Evolutionary conservation across 1,140 invertebrate species (phyloP), one percentile per base, ranked within the genome.

Genomic region (Drosophila erecta): DNA sequence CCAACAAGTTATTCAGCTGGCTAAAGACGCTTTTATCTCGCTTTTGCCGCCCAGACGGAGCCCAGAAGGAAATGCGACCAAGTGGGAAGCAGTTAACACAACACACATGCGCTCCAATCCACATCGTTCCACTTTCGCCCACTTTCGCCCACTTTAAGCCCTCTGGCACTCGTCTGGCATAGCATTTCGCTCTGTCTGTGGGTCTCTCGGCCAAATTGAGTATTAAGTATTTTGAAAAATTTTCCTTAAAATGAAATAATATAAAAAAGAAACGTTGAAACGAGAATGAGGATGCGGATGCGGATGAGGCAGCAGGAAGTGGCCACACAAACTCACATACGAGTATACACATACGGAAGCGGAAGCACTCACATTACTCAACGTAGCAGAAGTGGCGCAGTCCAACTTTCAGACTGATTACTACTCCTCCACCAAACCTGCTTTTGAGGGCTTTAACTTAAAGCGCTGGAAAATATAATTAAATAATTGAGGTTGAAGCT

Each of bases 291-390:
- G 30, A 30, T 20, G 40, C 8, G 30, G 30, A 8, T 30, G 30
- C 3, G 30, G 30, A 8, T 30, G 30, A 30, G 7, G 61, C 58
- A 96, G 91, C 96, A 96, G 95, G 80, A 93, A 92, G 58, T 92
- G 85, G 71, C 58, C 51, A 37, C 53, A 70, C 37, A 33, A 53
- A 33, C 22, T 49, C 11, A 11, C 50, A 40, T 38, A 56, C 76
- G 80, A n/a, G n/a, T 47, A 27, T 27, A 60, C 44, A 59, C 62
- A 67, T 38, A 56, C 76, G 80, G 90, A 81, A 90, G 53, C 75
- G 77, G 81, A 86, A 89, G 83, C 84, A 89, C 84, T 86, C 79
- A 61, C 81, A 85, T 85, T 86, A 80, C 73, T 81, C 81, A 74
- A 64, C 77, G 62, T 54, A 70, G 37, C 27, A 24, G 44, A 57